Evolutionary conservation across 2,888 invertebrate genomes (phyloP).

Genomic region (Cryptus viduatorius): DNA sequence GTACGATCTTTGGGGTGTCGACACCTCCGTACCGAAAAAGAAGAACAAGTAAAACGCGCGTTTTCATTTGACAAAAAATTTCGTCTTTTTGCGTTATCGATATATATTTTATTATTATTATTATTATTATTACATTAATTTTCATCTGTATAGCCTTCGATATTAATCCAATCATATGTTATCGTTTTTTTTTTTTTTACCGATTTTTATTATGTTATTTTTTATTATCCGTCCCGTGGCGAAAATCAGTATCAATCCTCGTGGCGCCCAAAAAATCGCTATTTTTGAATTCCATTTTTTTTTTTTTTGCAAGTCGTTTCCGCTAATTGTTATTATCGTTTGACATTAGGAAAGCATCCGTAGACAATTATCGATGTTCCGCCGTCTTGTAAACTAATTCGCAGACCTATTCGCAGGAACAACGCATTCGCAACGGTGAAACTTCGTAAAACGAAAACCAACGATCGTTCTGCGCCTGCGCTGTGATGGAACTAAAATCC

Average conservation of each 20-base stretch:
- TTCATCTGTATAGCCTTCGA: constrained; percentile 51
- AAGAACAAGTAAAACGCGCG: constrained; percentile 78
- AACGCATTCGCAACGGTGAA: constrained; percentile 96
- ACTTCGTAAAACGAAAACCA: constrained; percentile 94
- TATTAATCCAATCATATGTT: constrained; percentile 15
- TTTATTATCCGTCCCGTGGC: neutral
- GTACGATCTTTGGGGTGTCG: constrained; percentile 95
- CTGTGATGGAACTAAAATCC: constrained; percentile 77
- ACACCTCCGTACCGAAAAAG: constrained; percentile 89
- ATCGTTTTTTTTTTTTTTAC: constrained; percentile 35
- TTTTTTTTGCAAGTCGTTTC: neutral
- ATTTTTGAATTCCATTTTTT: constrained; percentile 4
- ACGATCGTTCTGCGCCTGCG: constrained; percentile 93
- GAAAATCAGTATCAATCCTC: constrained; percentile 32
- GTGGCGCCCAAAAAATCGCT: constrained; percentile 44
- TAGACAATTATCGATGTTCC: neutral
- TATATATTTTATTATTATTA: constrained; percentile 47
- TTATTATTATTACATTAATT: constrained; percentile 49
- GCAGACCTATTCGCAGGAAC: constrained; percentile 87
- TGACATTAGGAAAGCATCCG: neutral
- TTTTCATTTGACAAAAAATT: neutral
- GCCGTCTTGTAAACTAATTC: constrained; percentile 6
- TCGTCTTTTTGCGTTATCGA: constrained; percentile 3
- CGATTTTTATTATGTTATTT: constrained; percentile 16
- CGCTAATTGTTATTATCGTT: neutral